Conservation (phyloP, 2,888 invertebrate species). For the Sceliomorpha sp. region DNA sequence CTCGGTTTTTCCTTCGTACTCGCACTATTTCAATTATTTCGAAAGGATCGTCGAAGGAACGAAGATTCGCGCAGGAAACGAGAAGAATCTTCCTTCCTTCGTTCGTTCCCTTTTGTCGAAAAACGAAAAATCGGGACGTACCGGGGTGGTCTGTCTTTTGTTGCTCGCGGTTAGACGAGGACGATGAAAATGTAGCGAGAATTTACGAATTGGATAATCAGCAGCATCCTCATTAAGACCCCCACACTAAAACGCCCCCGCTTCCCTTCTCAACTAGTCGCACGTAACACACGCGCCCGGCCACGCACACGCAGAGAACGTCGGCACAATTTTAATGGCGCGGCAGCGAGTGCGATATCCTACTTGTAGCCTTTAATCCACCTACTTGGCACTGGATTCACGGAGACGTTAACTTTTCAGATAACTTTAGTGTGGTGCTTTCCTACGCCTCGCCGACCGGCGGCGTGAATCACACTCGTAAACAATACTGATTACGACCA, state of each 20-base stretch:
- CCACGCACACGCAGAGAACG: constrained; percentile 44
- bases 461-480: constrained; percentile 55
- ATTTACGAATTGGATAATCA: constrained; percentile 85
- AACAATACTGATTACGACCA: constrained; percentile 43
- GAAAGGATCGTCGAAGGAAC: too few relatives aligned
- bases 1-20: too few relatives aligned
- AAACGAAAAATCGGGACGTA: constrained; percentile 14
- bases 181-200: constrained; percentile 80
- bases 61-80: too few relatives aligned
- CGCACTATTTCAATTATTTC: too few relatives aligned
- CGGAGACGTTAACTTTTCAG: constrained; percentile 33
- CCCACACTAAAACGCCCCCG: constrained; percentile 78
- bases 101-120: too few relatives aligned
- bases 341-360: constrained; percentile 45
- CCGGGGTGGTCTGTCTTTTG: constrained; percentile 66
- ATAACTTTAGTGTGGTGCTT: too few relatives aligned
- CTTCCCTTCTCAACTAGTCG: constrained; percentile 67
- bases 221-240: constrained; percentile 85
- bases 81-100: too few relatives aligned
- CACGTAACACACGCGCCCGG: constrained; percentile 33
- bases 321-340: constrained; percentile 50
- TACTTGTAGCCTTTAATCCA: constrained; percentile 48
- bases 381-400: constrained; percentile 38
- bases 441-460: neutral
- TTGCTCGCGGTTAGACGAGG: constrained; percentile 70